Conservation (phyloP, 2,797 vertebrate genomes). For the Pipistrellus pygmaeus region DNA sequence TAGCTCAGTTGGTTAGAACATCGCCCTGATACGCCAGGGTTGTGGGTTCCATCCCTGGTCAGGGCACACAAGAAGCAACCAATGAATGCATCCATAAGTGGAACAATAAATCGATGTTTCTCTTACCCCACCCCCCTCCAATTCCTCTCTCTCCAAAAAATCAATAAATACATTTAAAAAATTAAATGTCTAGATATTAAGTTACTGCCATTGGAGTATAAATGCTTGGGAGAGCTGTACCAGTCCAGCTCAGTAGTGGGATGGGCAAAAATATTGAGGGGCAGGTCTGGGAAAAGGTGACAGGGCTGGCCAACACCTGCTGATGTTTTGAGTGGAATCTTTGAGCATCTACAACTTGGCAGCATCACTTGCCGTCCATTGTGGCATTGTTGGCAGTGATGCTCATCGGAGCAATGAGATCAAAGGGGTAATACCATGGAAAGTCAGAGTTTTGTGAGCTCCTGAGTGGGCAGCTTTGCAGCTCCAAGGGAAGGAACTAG, state of each 20-base stretch:
- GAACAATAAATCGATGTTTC: neutral
- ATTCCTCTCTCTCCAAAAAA: neutral
- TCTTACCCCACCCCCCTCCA: neutral
- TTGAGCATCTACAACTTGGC: neutral
- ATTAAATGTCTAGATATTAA: neutral
- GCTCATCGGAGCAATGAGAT: neutral
- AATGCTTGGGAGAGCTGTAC: neutral
- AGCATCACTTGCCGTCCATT: neutral
- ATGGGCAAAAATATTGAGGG: neutral
- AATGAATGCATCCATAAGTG: neutral
- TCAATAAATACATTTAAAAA: neutral
- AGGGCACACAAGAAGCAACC: neutral
- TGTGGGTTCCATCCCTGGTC: neutral
- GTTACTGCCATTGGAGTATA: neutral
- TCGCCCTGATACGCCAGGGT: neutral
- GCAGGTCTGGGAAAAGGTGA: constrained; percentile 57
- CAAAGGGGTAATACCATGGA: neutral
- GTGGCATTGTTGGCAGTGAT: neutral
- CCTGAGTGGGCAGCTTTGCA: neutral
- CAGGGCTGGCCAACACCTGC: constrained; percentile 72
- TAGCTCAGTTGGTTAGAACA: neutral
- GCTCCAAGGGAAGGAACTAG: neutral
- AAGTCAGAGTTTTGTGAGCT: constrained; percentile 22
- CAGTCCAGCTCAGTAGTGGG: neutral
- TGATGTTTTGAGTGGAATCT: neutral